Conservation (phyloP, 2,113 vertebrate genomes). For the Petrocephalus microphthalmus region DNA sequence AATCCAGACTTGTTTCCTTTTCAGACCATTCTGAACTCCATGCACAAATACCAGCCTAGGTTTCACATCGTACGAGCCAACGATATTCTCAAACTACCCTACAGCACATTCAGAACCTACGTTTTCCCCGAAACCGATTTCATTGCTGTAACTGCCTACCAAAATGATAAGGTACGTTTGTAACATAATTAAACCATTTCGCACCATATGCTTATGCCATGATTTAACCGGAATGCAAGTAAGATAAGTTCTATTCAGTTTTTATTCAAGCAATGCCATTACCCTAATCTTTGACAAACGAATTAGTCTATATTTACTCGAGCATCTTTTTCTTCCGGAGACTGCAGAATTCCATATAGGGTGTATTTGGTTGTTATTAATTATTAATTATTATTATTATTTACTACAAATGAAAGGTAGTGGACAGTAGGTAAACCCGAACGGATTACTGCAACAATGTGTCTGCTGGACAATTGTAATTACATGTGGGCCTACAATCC, state of each 20-base stretch:
- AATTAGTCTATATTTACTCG: neutral
- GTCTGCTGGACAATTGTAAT: constrained; percentile 49
- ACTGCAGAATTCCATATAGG: neutral
- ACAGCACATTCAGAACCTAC: constrained; percentile 95
- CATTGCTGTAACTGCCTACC: constrained; percentile 97
- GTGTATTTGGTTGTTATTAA: neutral
- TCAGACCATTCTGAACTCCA: constrained; percentile 96
- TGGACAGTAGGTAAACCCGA: neutral
- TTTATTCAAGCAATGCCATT: neutral
- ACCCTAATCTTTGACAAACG: neutral
- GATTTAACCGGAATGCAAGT: neutral
- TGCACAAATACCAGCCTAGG: constrained; percentile 98
- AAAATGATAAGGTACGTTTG: constrained; percentile 94
- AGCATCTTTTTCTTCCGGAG: neutral
- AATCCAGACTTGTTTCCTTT: constrained; percentile 34
- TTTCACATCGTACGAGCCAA: constrained; percentile 97
- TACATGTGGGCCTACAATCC: constrained; percentile 58
- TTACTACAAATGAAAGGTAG: neutral
- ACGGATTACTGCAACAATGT: constrained; percentile 39
- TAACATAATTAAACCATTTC: constrained; percentile 36
- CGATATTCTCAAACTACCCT: constrained; percentile 93
- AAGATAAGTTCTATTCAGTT: neutral
- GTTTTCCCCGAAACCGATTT: constrained; percentile 97
- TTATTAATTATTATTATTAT: neutral
- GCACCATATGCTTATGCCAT: constrained; percentile 46